Base-by-base conservation (phyloP, 2,113 vertebrate genomes). In the Petrocephalus zakoni region DNA sequence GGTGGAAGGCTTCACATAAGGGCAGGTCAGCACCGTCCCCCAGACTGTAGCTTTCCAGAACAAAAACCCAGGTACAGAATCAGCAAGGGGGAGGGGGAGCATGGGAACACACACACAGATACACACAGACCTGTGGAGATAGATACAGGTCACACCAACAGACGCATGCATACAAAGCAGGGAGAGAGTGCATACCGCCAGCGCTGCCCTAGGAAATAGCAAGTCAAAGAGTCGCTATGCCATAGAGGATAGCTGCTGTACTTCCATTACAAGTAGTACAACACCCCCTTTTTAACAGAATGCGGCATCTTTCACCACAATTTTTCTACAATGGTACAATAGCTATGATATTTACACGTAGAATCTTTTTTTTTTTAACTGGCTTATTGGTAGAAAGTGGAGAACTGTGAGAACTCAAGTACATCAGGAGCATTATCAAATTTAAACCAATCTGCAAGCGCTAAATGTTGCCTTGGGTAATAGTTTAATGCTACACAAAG, bases 11-110 rank as follows among this genome's bases (percentile, higher is more conserved):
- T 95, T 99, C 97, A 0, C 97, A 99, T 68, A 99, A 94, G 1
- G 98, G 98, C 89, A 99, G 97, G 56, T 97, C 97, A 90, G 94
- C 96, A 94, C 95, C 95, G 94, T 98, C 97, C 95, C 97, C 98
- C 89, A 97, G 96, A 96, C 97, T 97, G 94, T 97, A 98, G 97
- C 98, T 99, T 97, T 96, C 94, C 94, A 93, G 92, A 94, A 94
- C 93, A 94, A 95, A 94, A 94, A 93, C 95, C 94, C 94, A 92
- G 93, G 93, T 93, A 91, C 19, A 88, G 78, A 61, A 87, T 89
- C 56, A 90, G 87, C 82, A 85, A 19, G 87, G 34, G 72, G 47
- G 21, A 64, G 85, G 85, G 91, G 91, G 91, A 88, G 91, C 91
- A 93, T 91, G 8, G 13, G 34, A 19, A 37, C n/a, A 25, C 49